Conservation (phyloP, 1,140 invertebrate species). For the Spodoptera litura region DNA sequence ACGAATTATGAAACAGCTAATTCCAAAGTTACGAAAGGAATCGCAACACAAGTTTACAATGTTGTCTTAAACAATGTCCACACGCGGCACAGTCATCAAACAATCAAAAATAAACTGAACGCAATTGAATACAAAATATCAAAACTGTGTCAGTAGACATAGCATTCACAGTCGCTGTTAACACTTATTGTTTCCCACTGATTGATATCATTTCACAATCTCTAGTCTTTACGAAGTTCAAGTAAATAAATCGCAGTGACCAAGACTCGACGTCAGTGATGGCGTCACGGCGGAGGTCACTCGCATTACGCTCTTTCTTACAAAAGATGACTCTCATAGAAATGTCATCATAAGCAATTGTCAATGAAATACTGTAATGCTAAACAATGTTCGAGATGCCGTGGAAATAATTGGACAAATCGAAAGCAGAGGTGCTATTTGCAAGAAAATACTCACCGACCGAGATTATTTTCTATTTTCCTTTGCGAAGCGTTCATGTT, state of each 20-base stretch:
- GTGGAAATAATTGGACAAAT: constrained; percentile 24
- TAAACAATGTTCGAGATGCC: constrained; percentile 23
- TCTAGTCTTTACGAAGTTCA: constrained; percentile 37
- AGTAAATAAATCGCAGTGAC: constrained; percentile 22
- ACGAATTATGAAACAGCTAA: constrained; percentile 21
- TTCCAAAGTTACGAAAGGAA: constrained; percentile 12
- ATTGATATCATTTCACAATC: constrained; percentile 38
- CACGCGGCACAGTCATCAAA: constrained; percentile 6
- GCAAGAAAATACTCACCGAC: not conserved
- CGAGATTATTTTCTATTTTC: not conserved
- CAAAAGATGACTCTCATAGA: constrained; percentile 49
- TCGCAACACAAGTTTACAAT: constrained; percentile 29
- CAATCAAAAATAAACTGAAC: constrained; percentile 37
- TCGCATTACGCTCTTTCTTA: constrained; percentile 51
- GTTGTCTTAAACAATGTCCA: constrained; percentile 31
- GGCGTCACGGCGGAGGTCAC: constrained; percentile 49
- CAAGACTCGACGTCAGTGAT: constrained; percentile 17
- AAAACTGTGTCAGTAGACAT: constrained; percentile 12
- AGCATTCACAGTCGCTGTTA: constrained; percentile 2
- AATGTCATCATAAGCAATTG: constrained; percentile 53
- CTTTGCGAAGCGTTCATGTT: not conserved
- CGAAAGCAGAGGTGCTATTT: constrained; percentile 3
- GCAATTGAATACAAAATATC: constrained; percentile 24
- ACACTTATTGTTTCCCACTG: constrained; percentile 22
- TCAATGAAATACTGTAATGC: constrained; percentile 44